Base-by-base conservation (phyloP, 2,113 vertebrate genomes). In the Centropus unirufus region DNA sequence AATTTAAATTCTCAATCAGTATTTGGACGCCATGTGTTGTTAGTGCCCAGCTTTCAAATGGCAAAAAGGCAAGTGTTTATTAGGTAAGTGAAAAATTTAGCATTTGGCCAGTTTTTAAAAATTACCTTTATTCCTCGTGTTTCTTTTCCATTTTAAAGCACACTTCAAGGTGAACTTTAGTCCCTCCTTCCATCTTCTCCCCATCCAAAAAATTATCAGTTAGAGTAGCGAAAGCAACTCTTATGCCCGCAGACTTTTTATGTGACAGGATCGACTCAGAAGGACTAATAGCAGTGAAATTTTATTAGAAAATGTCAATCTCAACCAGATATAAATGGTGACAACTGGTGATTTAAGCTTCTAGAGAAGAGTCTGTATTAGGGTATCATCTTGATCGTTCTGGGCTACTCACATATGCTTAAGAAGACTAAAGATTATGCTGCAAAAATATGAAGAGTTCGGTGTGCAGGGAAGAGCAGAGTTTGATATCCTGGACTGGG, bases 191-290 rank as follows among this genome's bases (percentile, higher is more conserved):
- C 21, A 24, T 54, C 46, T 58, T 82, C 24, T 68, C 1, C 3
- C 3, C 24, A 4, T n/a, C 26, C 42, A 24, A 34, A 62, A 64
- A 51, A 42, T 6, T 1, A 52, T 51, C 26, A 15, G 1, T n/a
- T 66, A 42, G 9, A 75, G 11, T 32, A 79, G 26, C 17, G 23
- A 80, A 89, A 77, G 18, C 12, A 64, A 42, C 22, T 57, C 29
- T 5, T 75, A 14, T 0, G 3, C 8, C 42, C 5, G 2, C 2
- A 61, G 22, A 68, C 1, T 8, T 66, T 52, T 73, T 47, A 40
- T 40, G 44, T 21, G 42, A 61, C 11, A 76, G 20, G 23, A 74
- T 6, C 84, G 49, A 40, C 9, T 55, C 44, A 22, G 34, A 62
- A 63, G 21, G 44, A 67, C 12, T 14, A 89, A n/a, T 1, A 67